Evolutionary conservation across 2,888 invertebrate genomes (phyloP).

Genomic region (Bursaphelenchus okinawaensis): DNA sequence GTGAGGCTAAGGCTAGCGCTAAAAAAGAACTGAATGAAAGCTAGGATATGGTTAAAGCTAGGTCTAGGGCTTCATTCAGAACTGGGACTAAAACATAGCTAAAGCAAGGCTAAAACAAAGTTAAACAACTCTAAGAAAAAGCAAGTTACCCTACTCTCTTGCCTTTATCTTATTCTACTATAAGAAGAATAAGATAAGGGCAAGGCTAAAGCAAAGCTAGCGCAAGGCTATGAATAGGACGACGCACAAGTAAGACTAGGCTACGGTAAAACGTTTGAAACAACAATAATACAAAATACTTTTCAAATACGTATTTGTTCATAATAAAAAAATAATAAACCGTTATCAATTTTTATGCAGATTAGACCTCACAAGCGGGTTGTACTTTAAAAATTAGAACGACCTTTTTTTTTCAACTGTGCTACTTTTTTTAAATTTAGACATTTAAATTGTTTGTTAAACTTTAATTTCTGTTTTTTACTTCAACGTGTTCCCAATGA

Average conservation of each 20-base stretch:
- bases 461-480: neutral
- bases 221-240: neutral
- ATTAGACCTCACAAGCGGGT: neutral
- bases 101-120: too few species aligned
- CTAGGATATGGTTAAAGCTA: too few species aligned
- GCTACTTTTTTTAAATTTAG: neutral
- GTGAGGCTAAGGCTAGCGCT: too few species aligned
- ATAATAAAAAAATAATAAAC: neutral
- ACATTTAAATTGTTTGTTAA: neutral
- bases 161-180: too few species aligned
- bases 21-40: too few species aligned
- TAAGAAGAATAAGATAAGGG: too few species aligned
- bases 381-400: neutral
- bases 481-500: too few species aligned
- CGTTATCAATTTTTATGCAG: neutral
- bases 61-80: too few species aligned
- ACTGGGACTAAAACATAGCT: too few species aligned
- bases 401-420: neutral
- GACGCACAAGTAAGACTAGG: neutral
- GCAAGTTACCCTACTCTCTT: too few species aligned
- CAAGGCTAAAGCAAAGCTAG: too few species aligned
- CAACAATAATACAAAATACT: neutral
- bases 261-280: neutral
- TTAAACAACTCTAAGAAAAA: too few species aligned
- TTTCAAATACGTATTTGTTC: neutral